phyloP scores from a whole-genome alignment of 2,888 invertebrate genomes.

The Drosophila eohydei region DNA sequence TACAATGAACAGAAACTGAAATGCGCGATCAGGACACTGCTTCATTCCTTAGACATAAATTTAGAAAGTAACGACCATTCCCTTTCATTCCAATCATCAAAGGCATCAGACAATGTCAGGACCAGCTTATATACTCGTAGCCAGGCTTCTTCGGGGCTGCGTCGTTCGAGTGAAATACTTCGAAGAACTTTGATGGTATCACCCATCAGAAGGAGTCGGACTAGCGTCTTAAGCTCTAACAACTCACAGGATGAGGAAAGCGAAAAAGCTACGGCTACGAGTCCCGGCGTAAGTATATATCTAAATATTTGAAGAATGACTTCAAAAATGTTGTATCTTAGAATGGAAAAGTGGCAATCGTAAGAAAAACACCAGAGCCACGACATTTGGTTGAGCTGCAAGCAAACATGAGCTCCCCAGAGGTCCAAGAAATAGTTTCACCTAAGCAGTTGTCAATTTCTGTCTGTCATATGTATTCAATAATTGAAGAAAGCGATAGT shows the following conservation, averaged over 20 bases:
- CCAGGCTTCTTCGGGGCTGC: conserved; percentile 25
- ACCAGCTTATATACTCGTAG: conserved; percentile 2
- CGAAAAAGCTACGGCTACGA: neutral
- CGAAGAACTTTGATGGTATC: conserved; percentile 15
- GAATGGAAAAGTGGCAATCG: neutral
- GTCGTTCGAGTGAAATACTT: conserved; percentile 29
- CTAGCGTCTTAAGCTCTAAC: neutral
- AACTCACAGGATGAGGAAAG: neutral
- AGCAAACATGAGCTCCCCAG: conserved; percentile 6
- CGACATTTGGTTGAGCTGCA: conserved; percentile 30
- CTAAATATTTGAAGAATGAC: neutral
- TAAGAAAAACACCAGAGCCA: conserved; percentile 34
- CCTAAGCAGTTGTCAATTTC: too few species aligned
- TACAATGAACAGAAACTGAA: conserved; percentile 33
- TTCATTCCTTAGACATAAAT: conserved; percentile 17
- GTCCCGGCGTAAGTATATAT: conserved; percentile 15
- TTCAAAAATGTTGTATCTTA: neutral
- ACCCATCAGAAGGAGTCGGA: conserved; percentile 13
- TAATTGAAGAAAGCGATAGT: conserved; percentile 38
- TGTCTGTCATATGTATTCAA: conserved; percentile 19
- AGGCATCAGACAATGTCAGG: neutral
- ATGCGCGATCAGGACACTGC: conserved; percentile 25
- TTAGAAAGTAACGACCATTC: neutral
- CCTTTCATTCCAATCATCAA: neutral
- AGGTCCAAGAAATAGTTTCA: neutral